phyloP scores from a whole-genome alignment of 2,888 invertebrate genomes.

The Eustalomyia histrio region DNA sequence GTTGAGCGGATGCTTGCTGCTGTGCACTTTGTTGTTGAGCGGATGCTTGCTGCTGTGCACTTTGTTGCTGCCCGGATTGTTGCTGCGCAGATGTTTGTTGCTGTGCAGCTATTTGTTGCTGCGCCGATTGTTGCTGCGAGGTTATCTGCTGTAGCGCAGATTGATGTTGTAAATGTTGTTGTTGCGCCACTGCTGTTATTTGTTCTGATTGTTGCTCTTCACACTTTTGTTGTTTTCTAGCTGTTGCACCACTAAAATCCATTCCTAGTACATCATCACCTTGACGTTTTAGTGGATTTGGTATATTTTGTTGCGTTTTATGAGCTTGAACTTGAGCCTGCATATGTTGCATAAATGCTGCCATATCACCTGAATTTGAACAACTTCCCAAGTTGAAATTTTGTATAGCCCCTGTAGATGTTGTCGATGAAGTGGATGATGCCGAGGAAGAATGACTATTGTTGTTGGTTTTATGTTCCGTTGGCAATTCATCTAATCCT shows the following conservation, averaged over 20 bases:
- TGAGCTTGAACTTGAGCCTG: constrained; percentile 72
- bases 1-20: constrained; percentile 34
- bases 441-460: constrained; percentile 2
- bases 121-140: constrained; percentile 2
- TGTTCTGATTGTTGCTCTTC: constrained; percentile 64
- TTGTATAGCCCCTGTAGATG: constrained; percentile 67
- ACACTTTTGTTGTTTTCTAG: constrained; percentile 72
- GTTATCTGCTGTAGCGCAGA: constrained; percentile 45
- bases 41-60: constrained; percentile 67
- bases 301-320: constrained; percentile 63
- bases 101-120: not conserved
- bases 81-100: constrained; percentile 35
- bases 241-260: constrained; percentile 71
- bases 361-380: constrained; percentile 71
- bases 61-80: constrained; percentile 67
- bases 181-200: not conserved
- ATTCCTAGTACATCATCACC: constrained; percentile 71
- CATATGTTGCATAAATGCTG: constrained; percentile 75
- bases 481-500: constrained; percentile 12
- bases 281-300: constrained; percentile 72
- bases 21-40: constrained; percentile 49
- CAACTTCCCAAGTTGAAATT: constrained; percentile 36
- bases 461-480: constrained; percentile 33
- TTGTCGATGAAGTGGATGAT: constrained; percentile 54
- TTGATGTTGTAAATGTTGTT: too few relatives aligned